Evolutionary conservation across 2,113 vertebrate genomes (phyloP).

Genomic region (Lagopus leucura): DNA sequence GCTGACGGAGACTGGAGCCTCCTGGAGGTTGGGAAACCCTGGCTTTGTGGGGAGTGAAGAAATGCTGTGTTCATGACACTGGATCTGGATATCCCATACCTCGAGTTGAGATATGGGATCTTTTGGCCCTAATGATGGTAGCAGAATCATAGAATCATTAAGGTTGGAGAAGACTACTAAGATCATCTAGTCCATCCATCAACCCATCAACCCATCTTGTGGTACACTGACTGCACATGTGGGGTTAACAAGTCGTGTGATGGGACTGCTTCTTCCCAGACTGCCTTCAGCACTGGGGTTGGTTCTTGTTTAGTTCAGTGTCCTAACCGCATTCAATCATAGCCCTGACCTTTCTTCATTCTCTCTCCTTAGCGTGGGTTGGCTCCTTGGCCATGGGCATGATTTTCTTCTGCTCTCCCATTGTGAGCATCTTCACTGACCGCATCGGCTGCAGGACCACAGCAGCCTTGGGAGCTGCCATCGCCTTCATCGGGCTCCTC

Average conservation of each 20-base stretch:
- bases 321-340: background rate
- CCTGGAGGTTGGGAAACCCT: background rate
- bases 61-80: accelerated
- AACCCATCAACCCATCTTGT: too few relatives aligned
- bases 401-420: conserved; percentile 98
- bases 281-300: background rate
- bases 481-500: conserved; percentile 94
- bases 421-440: conserved; percentile 99
- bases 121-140: background rate
- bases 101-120: background rate
- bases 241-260: background rate
- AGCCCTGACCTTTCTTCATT: conserved; percentile 14
- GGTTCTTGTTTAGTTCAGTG: too few relatives aligned
- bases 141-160: background rate
- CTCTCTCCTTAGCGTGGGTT: conserved; percentile 89
- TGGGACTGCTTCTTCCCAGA: background rate
- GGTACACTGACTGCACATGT: accelerated
- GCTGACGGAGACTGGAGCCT: accelerated
- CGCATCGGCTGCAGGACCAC: conserved; percentile 94
- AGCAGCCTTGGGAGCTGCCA: conserved; percentile 86
- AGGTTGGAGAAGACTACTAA: too few relatives aligned
- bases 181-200: too few relatives aligned
- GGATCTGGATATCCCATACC: background rate
- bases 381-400: conserved; percentile 97
- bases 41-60: background rate